Evolutionary conservation across 2,888 invertebrate genomes (phyloP), one percentile per base, ranked within the genome.

Genomic region (Macropis europaea): DNA sequence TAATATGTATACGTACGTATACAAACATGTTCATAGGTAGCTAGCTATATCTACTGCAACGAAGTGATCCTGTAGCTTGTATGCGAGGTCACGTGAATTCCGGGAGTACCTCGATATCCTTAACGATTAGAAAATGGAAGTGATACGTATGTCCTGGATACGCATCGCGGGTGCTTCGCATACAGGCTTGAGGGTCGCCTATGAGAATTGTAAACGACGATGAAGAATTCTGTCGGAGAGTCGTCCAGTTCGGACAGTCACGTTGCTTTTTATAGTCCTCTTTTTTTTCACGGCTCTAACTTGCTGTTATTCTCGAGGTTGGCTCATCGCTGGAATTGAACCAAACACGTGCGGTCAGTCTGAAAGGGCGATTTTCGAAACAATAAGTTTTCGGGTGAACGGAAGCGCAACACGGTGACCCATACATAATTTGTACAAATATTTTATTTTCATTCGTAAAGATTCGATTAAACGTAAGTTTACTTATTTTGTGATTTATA

Each of bases 11-110:
- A 62, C 61, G 28, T 52, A 72, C 38, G 73, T 72, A 72, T 73
- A 61, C 50, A 73, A 56, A 71, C 69, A 79, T 77, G 73, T 78
- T 75, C 66, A 66, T 75, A 72, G 66, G 68, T 78, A 75, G 60
- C 74, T 72, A 74, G 56, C 45, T 64, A 52, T 63, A 36, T 48
- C 64, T 72, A 30, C 34, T 59, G 48, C 24, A 66, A 56, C 60
- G 53, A 26, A 19, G 47, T 30, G 52, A 52, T 15, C 40, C 32
- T 13, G 26, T 19, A 30, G 47, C 47, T 34, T 54, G 47, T 64
- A 42, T n/a, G 32, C 42, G 34, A 43, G 9, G 28, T 43, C 22
- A n/a, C n/a, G n/a, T n/a, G n/a, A n/a, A n/a, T n/a, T n/a, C n/a
- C n/a, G n/a, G n/a, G n/a, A n/a, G n/a, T n/a, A n/a, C n/a, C n/a